Conservation (phyloP, 30 jellyfish, hydroid and myxozoan species). For the Cassiopea xamachana region DNA sequence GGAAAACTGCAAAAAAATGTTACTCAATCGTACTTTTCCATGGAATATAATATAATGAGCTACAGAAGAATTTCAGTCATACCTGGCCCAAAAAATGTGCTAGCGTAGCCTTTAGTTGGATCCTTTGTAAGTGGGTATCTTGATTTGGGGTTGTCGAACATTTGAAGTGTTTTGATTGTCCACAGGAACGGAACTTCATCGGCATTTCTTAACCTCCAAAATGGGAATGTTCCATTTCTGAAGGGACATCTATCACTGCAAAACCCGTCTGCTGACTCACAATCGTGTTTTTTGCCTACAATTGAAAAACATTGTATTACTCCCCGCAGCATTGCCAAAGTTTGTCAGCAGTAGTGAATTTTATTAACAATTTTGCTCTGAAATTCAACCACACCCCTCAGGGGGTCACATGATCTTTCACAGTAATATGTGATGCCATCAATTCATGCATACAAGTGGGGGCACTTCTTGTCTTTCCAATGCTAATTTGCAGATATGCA, state of each 20-base stretch:
- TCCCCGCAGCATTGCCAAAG: too few relatives aligned
- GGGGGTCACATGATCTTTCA: too few relatives aligned
- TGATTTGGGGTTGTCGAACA: slow-evolving; percentile 89
- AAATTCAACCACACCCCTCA: too few relatives aligned
- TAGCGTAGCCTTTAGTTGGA: slow-evolving; percentile 92
- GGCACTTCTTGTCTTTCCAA: too few relatives aligned
- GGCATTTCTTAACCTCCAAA: slow-evolving; percentile 94
- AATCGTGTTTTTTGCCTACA: slow-evolving; percentile 84
- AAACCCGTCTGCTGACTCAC: slow-evolving; percentile 93
- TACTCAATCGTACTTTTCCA: too few relatives aligned
- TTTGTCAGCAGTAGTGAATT: too few relatives aligned
- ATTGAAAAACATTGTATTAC: background rate
- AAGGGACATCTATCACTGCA: slow-evolving; percentile 96
- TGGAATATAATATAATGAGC: too few relatives aligned
- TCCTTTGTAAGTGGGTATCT: slow-evolving; percentile 74
- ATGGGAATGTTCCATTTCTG: slow-evolving; percentile 94
- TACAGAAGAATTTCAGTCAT: background rate
- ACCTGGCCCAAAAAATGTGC: slow-evolving; percentile 98
- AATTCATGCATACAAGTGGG: too few relatives aligned
- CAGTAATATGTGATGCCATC: too few relatives aligned
- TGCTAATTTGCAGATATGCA: too few relatives aligned
- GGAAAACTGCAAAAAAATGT: too few relatives aligned
- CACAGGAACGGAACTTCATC: slow-evolving; percentile 89
- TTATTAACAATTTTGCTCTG: too few relatives aligned
- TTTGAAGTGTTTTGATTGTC: slow-evolving; percentile 88